A percentile compares a stretch with the other conserved stretches of the same genome.
phyloP scores from a whole-genome alignment of 2,113 vertebrate species.

The Lagenorhynchus albirostris region DNA sequence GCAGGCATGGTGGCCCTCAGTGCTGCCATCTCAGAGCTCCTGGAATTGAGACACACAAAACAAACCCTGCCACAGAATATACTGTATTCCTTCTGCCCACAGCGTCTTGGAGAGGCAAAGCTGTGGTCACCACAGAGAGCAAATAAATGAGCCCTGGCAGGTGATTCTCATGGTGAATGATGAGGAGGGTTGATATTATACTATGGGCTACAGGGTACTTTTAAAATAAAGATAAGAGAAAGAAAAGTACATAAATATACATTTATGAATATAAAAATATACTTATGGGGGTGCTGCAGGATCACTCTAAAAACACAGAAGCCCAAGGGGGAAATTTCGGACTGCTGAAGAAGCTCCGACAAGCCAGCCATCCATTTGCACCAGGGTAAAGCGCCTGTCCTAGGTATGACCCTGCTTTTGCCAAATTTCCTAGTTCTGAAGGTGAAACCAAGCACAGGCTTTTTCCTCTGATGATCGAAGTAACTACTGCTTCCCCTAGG shows the following conservation, averaged over 20 bases:
- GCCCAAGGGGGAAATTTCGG: background rate
- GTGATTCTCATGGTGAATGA: background rate
- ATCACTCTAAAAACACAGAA: background rate
- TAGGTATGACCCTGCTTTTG: background rate
- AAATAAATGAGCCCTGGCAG: background rate
- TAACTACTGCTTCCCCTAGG: background rate
- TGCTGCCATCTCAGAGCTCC: background rate
- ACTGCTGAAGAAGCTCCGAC: background rate
- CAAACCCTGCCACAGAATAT: background rate
- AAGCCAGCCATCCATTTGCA: background rate
- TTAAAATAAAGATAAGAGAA: background rate
- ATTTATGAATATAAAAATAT: background rate
- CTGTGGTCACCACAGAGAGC: background rate
- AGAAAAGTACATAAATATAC: background rate
- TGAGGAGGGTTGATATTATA: background rate
- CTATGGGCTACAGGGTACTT: background rate
- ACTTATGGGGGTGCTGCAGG: background rate
- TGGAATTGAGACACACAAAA: background rate
- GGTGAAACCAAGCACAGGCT: background rate
- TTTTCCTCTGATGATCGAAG: background rate
- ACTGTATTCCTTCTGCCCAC: background rate
- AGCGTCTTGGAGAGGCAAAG: background rate
- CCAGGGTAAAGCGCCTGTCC: background rate
- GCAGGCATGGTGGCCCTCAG: background rate
- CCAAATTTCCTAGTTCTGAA: background rate